These are phyloP conservation scores for Erinaceus europaeus DNA, from an alignment of 2,113 vertebrate genomes.

Conservation along the genomic window DNA sequence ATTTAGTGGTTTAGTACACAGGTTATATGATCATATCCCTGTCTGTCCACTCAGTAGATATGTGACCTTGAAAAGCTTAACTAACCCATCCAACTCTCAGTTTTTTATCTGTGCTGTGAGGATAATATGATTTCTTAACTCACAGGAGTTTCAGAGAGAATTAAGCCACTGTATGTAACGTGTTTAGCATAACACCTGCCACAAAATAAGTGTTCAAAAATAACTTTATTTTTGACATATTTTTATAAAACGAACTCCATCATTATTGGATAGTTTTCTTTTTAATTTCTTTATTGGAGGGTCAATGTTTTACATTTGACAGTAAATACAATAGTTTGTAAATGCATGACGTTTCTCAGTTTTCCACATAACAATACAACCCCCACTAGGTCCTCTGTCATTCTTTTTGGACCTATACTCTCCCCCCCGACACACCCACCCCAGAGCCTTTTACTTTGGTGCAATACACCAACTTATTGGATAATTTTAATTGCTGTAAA, in stretches of 20 bases:
- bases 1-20: background rate
- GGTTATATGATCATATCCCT: background rate
- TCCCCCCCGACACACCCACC: no score
- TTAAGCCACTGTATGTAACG: background rate
- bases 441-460: no score
- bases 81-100: background rate
- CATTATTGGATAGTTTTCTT: background rate
- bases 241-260: background rate
- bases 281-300: no score
- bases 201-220: constrained; percentile 37
- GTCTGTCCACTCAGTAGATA: background rate
- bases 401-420: no score
- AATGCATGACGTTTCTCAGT: no score
- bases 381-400: no score
- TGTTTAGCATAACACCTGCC: constrained; percentile 20
- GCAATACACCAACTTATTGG: no score
- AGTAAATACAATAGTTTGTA: no score
- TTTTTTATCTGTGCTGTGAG: background rate
- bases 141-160: constrained; percentile 12
- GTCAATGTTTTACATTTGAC: no score
- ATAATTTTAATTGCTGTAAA: no score
- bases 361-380: no score
- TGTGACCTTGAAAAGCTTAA: background rate
- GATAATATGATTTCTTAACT: background rate
- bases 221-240: constrained; percentile 10